phyloP scores from a whole-genome alignment of 2,797 vertebrate species.

The Avahi laniger region DNA sequence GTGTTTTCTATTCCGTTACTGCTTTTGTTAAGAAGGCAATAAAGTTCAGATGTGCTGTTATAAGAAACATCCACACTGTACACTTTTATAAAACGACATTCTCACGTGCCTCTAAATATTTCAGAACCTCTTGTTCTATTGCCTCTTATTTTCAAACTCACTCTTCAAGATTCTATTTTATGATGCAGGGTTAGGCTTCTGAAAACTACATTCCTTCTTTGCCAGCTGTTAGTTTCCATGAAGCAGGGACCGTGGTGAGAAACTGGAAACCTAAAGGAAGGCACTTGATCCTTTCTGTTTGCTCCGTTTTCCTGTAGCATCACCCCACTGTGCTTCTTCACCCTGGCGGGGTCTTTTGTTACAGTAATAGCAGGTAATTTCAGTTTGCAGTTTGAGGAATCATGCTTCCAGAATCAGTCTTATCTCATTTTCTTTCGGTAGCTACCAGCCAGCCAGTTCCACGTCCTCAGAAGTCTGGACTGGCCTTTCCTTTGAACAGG shows the following conservation, averaged over 20 bases:
- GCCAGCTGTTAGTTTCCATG: fast-evolving
- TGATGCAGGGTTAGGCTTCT: background rate
- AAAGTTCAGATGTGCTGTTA: background rate
- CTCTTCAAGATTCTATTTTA: background rate
- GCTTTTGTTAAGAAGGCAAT: background rate
- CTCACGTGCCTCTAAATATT: background rate
- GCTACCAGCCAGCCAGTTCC: background rate
- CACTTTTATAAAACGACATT: background rate
- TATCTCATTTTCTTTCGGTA: background rate
- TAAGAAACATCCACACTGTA: background rate
- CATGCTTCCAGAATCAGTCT: background rate
- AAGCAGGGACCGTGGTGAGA: background rate
- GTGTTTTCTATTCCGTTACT: background rate
- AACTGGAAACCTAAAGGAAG: background rate
- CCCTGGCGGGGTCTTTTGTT: background rate
- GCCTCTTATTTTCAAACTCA: background rate
- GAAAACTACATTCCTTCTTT: background rate
- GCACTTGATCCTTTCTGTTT: background rate
- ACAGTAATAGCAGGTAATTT: background rate
- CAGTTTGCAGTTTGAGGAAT: background rate
- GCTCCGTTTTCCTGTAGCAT: background rate
- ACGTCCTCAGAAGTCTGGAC: background rate
- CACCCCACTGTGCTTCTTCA: background rate
- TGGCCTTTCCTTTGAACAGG: background rate
- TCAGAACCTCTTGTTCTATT: background rate